Conservation (phyloP, 1,140 invertebrate species). For the Cardiocondyla obscurior region DNA sequence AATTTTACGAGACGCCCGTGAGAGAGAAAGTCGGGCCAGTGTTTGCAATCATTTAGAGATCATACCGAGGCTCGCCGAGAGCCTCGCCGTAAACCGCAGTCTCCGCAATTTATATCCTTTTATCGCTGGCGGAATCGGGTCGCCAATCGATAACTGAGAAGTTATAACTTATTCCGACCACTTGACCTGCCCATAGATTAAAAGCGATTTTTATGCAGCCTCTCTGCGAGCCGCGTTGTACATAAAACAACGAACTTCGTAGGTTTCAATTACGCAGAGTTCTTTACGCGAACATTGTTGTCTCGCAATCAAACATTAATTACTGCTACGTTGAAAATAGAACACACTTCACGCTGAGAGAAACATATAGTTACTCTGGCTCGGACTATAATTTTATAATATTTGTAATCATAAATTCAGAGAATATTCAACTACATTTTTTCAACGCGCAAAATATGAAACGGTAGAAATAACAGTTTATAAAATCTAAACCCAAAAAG, state of each 20-base stretch:
- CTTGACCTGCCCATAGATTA: background rate
- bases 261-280: background rate
- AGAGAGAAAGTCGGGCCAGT: slow-evolving; percentile 61
- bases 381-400: too few relatives aligned
- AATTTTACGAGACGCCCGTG: slow-evolving; percentile 55
- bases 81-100: slow-evolving; percentile 38
- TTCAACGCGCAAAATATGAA: too few relatives aligned
- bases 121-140: slow-evolving; percentile 47
- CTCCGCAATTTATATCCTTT: slow-evolving; percentile 58
- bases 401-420: too few relatives aligned
- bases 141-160: slow-evolving; percentile 31
- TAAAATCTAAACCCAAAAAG: background rate
- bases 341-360: background rate
- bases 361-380: too few relatives aligned
- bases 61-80: slow-evolving; percentile 10
- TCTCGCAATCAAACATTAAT: background rate
- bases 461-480: too few relatives aligned
- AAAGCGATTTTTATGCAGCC: background rate
- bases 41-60: slow-evolving; percentile 59
- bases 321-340: background rate
- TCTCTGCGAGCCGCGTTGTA: background rate
- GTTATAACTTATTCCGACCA: slow-evolving; percentile 8
- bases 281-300: background rate
- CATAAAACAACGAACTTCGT: background rate
- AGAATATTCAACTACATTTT: too few relatives aligned